Percentiles rank a stretch among this genome's conserved stretches.
Conservation (phyloP, 2,888 invertebrate species). For the Epinotia demarniana region DNA sequence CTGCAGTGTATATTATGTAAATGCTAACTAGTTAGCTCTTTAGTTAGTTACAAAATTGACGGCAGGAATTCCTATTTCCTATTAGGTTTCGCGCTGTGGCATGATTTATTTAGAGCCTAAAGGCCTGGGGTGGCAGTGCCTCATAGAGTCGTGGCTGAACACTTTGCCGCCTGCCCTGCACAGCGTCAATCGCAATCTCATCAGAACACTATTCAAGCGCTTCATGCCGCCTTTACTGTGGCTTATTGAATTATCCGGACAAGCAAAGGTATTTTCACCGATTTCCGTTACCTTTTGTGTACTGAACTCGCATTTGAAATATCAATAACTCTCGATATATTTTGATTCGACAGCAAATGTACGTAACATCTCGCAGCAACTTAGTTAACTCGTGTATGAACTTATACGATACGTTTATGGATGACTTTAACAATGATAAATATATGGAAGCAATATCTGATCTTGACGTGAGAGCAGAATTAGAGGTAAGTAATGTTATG, state of each 20-base stretch:
- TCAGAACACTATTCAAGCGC: conserved; percentile 89
- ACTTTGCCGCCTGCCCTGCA: conserved; percentile 89
- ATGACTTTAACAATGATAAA: conserved; percentile 92
- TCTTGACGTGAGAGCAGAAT: conserved; percentile 92
- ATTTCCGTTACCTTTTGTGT: conserved; percentile 7
- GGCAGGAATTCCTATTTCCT: neutral
- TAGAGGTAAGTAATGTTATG: conserved; percentile 85
- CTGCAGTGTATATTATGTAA: neutral
- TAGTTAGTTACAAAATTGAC: neutral
- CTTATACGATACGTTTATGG: conserved; percentile 94
- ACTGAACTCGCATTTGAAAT: neutral
- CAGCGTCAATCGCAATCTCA: conserved; percentile 88
- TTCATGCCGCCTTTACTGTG: conserved; percentile 92
- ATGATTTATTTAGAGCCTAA: conserved; percentile 98
- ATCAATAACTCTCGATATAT: neutral
- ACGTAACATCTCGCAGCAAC: conserved; percentile 94
- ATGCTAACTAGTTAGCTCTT: no score
- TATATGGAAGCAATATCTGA: conserved; percentile 88
- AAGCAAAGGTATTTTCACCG: conserved; percentile 82
- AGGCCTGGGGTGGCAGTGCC: conserved; percentile 95
- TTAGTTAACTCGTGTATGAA: conserved; percentile 92
- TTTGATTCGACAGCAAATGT: conserved; percentile 88
- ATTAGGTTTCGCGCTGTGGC: conserved; percentile 94
- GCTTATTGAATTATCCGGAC: conserved; percentile 88
- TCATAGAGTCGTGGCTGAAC: conserved; percentile 94